Base-by-base conservation (phyloP, 2,888 invertebrate genomes). In the Acleris cristana region DNA sequence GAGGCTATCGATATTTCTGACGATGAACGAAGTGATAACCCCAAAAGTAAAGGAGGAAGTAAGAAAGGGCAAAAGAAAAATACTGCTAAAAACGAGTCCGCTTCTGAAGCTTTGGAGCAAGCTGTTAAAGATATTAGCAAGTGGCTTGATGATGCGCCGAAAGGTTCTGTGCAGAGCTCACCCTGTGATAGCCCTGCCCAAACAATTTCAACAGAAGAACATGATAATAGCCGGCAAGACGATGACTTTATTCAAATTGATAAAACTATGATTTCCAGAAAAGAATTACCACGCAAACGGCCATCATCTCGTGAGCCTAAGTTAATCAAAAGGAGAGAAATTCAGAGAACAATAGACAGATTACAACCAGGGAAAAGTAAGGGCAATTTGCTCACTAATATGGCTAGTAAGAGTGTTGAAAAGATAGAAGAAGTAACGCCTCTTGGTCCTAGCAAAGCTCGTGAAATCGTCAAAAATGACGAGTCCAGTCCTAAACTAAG, bases 361-460 rank as follows among this genome's bases (percentile, higher is more conserved):
- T 87, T 97, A 60, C 97, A 97, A 78, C 97, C 97, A 0, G 97
- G 97, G 0, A 97, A 97, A 86, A 96, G 97, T 79, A 97, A 97
- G 91, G 97, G 97, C 0, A 97, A 97, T 88, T 90, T 97, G 21
- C 90, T 97, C 30, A 95, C 96, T 49, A 97, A 96, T 80, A 92
- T 95, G 26, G 92, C 90, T 73, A 94, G 93, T 67, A 91, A 91
- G 76, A 85, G 83, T 76, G 79, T 89, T 0, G 93, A 93, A 71
- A 94, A 94, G 80, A 76, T 89, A 18, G 95, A 96, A 74, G 95
- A 95, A 79, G 76, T 90, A 0, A 86, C 93, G 53, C 93, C 94
- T 3, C 77, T 93, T 18, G 94, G 94, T 7, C 81, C 87, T 16
- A 92, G 90, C 59, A 96, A 95, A 87, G 81, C 88, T 14, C 95